Evolutionary conservation across 2,888 invertebrate species (phyloP).

Genomic region (Dryomyza anilis): DNA sequence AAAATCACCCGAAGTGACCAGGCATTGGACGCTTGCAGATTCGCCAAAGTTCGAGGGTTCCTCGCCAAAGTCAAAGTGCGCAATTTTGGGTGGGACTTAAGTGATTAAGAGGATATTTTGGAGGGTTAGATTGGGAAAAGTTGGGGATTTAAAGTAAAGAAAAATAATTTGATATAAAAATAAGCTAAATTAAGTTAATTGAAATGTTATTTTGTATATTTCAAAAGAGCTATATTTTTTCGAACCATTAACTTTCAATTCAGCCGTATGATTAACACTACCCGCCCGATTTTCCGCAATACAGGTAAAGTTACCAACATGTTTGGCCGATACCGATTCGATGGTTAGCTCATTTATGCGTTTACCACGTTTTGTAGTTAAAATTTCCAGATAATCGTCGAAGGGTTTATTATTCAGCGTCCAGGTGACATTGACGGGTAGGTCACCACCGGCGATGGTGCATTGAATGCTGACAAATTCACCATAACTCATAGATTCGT

Average conservation of each 20-base stretch:
- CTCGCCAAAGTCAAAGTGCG: constrained; percentile 72
- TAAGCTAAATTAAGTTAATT: background rate
- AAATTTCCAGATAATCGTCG: constrained; percentile 57
- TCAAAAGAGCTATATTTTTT: constrained; percentile 3
- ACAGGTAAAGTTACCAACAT: constrained; percentile 79
- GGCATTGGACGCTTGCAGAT: constrained; percentile 67
- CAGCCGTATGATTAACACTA: constrained; percentile 70
- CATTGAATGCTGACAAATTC: constrained; percentile 66
- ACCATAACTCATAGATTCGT: constrained; percentile 73
- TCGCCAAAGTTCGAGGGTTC: constrained; percentile 71
- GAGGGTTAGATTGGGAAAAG: constrained; percentile 33
- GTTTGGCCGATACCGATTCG: constrained; percentile 70
- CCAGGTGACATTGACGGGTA: constrained; percentile 68
- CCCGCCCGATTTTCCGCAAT: constrained; percentile 77
- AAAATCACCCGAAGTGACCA: constrained; percentile 68
- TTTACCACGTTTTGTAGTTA: constrained; percentile 61
- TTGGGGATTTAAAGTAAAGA: constrained; percentile 17
- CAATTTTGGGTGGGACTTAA: constrained; percentile 51
- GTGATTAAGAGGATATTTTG: background rate
- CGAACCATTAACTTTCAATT: constrained; percentile 76
- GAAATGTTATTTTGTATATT: background rate
- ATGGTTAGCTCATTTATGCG: constrained; percentile 69
- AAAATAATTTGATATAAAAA: constrained; percentile 24
- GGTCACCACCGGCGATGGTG: constrained; percentile 65
- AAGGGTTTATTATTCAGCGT: constrained; percentile 64